These are phyloP conservation scores for Ailuropoda melanoleuca DNA, from an alignment of 2,113 vertebrate genomes.

Conservation along the genomic window DNA sequence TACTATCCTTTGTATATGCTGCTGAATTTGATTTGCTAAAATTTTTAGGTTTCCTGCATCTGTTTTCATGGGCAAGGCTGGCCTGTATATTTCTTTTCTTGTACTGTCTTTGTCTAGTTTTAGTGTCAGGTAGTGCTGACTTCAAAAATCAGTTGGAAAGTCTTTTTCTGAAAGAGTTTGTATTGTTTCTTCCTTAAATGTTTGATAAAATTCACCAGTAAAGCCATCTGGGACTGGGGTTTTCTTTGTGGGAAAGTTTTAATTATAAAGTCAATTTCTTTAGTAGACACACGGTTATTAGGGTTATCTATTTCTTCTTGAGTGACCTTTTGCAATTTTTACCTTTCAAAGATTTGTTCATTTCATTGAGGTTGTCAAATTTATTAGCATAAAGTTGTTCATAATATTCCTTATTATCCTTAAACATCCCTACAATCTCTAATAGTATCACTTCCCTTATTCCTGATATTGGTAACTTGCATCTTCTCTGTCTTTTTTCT, in stretches of 20 bases:
- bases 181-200: neutral
- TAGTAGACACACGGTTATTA: neutral
- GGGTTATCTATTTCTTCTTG: neutral
- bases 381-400: neutral
- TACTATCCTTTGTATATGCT: neutral
- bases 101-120: neutral
- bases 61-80: neutral
- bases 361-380: neutral
- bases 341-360: neutral
- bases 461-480: neutral
- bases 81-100: neutral
- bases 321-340: neutral
- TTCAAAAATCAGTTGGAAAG: neutral
- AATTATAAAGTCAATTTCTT: neutral
- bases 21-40: neutral
- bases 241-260: neutral
- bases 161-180: neutral
- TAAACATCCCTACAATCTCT: neutral
- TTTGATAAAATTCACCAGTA: neutral
- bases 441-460: neutral
- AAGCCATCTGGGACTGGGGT: neutral
- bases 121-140: neutral
- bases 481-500: neutral
- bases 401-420: neutral
- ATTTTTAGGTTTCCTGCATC: neutral